phyloP scores from a whole-genome alignment of 2,113 vertebrate species.

The Myxocyprinus asiaticus region DNA sequence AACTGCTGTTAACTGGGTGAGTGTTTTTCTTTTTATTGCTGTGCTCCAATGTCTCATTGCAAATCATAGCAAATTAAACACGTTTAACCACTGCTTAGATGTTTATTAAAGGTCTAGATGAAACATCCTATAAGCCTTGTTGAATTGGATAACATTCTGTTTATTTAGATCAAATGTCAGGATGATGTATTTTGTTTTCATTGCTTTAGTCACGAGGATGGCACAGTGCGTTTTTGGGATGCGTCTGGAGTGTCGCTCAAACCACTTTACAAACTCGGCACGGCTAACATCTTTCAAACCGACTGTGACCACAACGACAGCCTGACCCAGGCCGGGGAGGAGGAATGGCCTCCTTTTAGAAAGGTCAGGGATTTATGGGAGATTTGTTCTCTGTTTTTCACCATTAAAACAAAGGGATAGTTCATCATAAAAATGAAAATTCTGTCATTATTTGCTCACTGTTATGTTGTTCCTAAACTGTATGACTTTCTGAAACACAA shows the following conservation, averaged over 20 bases:
- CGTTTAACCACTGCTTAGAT: not conserved
- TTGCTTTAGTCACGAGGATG: constrained; percentile 84
- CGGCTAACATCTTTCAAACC: constrained; percentile 90
- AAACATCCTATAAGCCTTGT: not conserved
- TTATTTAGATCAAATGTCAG: not conserved
- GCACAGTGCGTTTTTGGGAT: constrained; percentile 95
- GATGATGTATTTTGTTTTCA: constrained; percentile 12
- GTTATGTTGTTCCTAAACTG: too few species aligned
- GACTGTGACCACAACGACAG: constrained; percentile 91
- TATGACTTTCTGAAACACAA: too few species aligned
- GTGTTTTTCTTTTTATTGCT: constrained; percentile 22
- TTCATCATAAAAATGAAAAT: too few species aligned
- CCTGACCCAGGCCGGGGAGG: constrained; percentile 82
- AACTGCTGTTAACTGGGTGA: constrained; percentile 92
- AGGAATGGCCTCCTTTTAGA: constrained; percentile 96
- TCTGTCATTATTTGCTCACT: too few species aligned
- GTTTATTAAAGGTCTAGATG: not conserved
- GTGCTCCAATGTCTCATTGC: not conserved
- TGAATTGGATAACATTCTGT: not conserved
- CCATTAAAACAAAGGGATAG: too few species aligned
- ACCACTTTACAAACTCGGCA: constrained; percentile 90
- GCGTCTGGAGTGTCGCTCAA: constrained; percentile 89
- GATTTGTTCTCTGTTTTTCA: too few species aligned
- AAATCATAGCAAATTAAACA: not conserved
- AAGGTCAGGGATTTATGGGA: constrained; percentile 77